A percentile compares a stretch with the other conserved stretches of the same genome.
phyloP scores from a whole-genome alignment of 2,113 vertebrate species.

The Hippocampus zosterae region DNA sequence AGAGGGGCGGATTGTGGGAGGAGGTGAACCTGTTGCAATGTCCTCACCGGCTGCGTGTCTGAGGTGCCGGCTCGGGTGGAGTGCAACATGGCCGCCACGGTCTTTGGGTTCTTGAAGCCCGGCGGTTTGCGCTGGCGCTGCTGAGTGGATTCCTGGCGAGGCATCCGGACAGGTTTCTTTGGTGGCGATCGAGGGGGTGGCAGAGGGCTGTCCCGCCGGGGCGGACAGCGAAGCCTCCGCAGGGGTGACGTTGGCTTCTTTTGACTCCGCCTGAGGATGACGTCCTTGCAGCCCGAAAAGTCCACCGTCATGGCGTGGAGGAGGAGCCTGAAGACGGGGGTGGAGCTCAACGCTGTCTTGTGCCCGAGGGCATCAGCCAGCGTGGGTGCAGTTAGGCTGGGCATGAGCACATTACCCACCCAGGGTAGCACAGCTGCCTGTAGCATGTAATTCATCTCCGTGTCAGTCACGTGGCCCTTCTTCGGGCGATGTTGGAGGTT shows the following conservation, averaged over 20 bases:
- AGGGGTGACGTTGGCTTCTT: background rate
- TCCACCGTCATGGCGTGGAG: slow-evolving; percentile 80
- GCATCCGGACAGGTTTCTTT: too few species aligned
- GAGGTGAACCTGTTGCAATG: background rate
- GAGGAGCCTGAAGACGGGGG: slow-evolving; percentile 75
- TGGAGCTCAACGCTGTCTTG: slow-evolving; percentile 56
- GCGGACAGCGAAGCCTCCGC: too few species aligned
- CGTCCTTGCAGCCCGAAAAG: slow-evolving; percentile 75
- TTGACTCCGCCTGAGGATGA: slow-evolving; percentile 67
- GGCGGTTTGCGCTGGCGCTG: background rate
- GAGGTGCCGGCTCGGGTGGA: background rate
- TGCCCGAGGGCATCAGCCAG: slow-evolving; percentile 61
- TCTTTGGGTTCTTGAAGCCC: background rate
- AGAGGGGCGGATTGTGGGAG: background rate
- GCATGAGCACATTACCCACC: slow-evolving; percentile 78
- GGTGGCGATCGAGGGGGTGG: background rate
- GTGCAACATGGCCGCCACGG: background rate
- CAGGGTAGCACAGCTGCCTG: slow-evolving; percentile 77
- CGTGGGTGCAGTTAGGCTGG: rapidly evolving
- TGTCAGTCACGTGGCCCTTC: background rate
- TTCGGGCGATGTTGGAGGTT: background rate
- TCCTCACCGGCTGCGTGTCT: background rate
- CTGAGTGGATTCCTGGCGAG: background rate
- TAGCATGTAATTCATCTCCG: slow-evolving; percentile 58
- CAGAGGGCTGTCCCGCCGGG: too few species aligned